These are phyloP conservation scores for Geopemphigus sp. DNA, from an alignment of 1,140 invertebrate genomes.

Conservation along the genomic window DNA sequence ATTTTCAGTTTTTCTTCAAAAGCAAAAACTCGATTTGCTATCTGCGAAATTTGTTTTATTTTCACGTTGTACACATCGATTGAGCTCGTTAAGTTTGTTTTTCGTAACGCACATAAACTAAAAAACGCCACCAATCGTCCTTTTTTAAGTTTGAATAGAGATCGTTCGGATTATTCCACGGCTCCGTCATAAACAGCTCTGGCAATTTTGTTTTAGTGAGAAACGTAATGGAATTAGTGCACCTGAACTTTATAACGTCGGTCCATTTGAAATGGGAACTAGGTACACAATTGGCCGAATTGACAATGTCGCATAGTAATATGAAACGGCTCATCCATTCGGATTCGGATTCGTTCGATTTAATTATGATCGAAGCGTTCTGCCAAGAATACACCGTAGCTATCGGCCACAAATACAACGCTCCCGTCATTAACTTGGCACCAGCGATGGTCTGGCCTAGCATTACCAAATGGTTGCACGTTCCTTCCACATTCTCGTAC, in stretches of 20 bases:
- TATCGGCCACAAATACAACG: conserved; percentile 54
- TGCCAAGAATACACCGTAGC: conserved; percentile 54
- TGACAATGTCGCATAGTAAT: not conserved
- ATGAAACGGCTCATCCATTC: conserved; percentile 21
- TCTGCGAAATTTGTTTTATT: too few species aligned
- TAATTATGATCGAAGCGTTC: conserved; percentile 54
- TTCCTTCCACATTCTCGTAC: conserved; percentile 55
- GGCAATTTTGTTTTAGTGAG: too few species aligned
- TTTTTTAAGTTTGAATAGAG: too few species aligned
- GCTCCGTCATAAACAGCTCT: too few species aligned
- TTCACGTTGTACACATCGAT: too few species aligned
- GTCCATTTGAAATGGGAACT: not conserved
- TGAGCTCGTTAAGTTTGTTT: too few species aligned
- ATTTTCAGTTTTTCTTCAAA: too few species aligned
- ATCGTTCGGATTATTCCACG: too few species aligned
- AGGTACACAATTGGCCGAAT: not conserved
- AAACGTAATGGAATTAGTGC: conserved; percentile 4
- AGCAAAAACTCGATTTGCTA: too few species aligned
- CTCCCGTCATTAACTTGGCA: conserved; percentile 52
- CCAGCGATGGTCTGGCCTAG: not conserved
- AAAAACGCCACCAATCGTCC: too few species aligned
- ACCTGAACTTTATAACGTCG: conserved; percentile 12
- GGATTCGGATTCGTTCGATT: conserved; percentile 52
- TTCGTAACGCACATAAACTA: too few species aligned
- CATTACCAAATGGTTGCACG: conserved; percentile 23